phyloP scores from a whole-genome alignment of 2,888 invertebrate genomes.

The Eretmocerus hayati region DNA sequence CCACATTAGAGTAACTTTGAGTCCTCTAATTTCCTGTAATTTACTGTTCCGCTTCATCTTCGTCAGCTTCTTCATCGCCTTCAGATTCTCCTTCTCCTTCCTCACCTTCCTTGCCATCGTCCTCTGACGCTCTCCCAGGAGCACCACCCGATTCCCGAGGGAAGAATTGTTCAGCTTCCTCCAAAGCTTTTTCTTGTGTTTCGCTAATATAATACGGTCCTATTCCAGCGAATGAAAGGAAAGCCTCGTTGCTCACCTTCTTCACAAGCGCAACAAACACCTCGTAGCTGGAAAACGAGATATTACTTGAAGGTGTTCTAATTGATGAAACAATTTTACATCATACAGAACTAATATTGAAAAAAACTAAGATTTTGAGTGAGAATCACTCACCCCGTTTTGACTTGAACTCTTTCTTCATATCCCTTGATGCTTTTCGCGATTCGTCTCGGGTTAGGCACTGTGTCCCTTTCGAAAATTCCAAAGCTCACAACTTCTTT shows the following conservation, averaged over 20 bases:
- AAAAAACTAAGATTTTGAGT: no score
- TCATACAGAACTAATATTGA: no score
- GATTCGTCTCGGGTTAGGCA: slow-evolving; percentile 38
- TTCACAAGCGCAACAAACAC: slow-evolving; percentile 40
- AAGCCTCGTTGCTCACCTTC: slow-evolving; percentile 39
- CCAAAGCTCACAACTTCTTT: slow-evolving; percentile 40
- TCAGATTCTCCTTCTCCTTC: slow-evolving; percentile 28
- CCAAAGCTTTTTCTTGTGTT: slow-evolving; percentile 38
- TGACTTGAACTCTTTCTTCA: slow-evolving; percentile 32
- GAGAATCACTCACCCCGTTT: slow-evolving; percentile 33
- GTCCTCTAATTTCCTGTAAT: not conserved
- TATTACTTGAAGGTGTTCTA: no score
- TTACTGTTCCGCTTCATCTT: slow-evolving; percentile 13
- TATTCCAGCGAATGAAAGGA: slow-evolving; percentile 43
- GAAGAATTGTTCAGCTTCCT: slow-evolving; percentile 40
- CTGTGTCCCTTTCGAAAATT: slow-evolving; percentile 41
- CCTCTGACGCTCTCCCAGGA: slow-evolving; percentile 31
- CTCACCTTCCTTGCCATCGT: slow-evolving; percentile 31
- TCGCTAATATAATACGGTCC: slow-evolving; percentile 45
- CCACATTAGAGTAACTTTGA: no score
- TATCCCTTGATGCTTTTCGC: slow-evolving; percentile 37
- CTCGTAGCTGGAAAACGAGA: slow-evolving; percentile 39
- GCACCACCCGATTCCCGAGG: slow-evolving; percentile 41
- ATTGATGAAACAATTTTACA: no score
- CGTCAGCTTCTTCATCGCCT: slow-evolving; percentile 25